These are phyloP conservation scores for Sphaeridia pumilis DNA, from an alignment of 2,888 invertebrate genomes.

Conservation along the genomic window DNA sequence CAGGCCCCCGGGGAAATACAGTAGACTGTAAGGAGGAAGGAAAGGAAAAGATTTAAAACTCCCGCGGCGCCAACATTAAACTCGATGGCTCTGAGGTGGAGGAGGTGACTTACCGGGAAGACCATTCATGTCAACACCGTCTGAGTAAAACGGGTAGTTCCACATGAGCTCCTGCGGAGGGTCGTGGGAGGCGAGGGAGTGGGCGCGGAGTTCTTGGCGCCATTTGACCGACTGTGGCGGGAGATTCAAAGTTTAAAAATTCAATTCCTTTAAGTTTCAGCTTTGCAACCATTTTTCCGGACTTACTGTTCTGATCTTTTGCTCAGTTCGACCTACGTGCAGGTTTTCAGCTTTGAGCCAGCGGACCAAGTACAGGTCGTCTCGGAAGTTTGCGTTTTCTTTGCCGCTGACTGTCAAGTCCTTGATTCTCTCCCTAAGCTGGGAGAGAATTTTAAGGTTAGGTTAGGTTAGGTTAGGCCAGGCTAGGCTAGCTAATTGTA, in stretches of 20 bases:
- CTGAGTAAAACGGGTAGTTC: slow-evolving; percentile 12
- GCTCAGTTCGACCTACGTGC: slow-evolving; percentile 9
- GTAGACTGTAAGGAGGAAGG: slow-evolving; percentile 10
- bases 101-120: slow-evolving; percentile 10
- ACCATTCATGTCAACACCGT: slow-evolving; percentile 11
- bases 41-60: no score
- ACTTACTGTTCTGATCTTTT: slow-evolving; percentile 10
- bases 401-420: slow-evolving; percentile 3
- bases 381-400: slow-evolving; percentile 6
- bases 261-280: neutral
- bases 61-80: no score
- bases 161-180: slow-evolving; percentile 6
- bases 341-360: slow-evolving; percentile 10
- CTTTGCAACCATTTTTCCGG: neutral
- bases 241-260: neutral
- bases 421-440: slow-evolving; percentile 12
- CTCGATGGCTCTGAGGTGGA: no score
- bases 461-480: no score
- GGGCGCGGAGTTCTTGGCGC: slow-evolving; percentile 3
- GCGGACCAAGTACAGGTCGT: slow-evolving; percentile 10
- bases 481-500: no score
- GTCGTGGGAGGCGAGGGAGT: neutral
- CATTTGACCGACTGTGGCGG: slow-evolving; percentile 11
- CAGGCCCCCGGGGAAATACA: slow-evolving; percentile 9
- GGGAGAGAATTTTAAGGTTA: no score